Conservation (phyloP, 2,888 invertebrate species). For the Erebia ligea region DNA sequence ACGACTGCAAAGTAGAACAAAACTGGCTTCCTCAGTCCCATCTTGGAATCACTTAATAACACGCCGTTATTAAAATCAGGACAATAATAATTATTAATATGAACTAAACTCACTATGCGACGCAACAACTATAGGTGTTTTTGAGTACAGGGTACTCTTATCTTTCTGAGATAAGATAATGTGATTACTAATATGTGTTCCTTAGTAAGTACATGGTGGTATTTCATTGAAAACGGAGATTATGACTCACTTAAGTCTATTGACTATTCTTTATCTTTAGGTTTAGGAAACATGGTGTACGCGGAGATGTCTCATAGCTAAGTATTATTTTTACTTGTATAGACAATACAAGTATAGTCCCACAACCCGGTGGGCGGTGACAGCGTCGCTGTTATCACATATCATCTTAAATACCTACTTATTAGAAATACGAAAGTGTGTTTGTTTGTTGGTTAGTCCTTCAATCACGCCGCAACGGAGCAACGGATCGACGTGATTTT, state of each 20-base stretch:
- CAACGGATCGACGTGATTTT: too few species aligned
- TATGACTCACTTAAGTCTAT: background rate
- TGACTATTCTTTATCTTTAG: too few species aligned
- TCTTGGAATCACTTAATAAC: constrained; percentile 51
- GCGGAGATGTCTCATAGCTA: too few species aligned
- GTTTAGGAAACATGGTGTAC: too few species aligned
- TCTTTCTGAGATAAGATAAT: constrained; percentile 73
- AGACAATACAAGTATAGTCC: too few species aligned
- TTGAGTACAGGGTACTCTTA: constrained; percentile 52
- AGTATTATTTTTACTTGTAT: too few species aligned
- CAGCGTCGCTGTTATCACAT: too few species aligned
- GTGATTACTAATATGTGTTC: constrained; percentile 58
- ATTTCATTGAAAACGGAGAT: constrained; percentile 7
- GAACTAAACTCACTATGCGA: constrained; percentile 41
- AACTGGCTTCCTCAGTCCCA: constrained; percentile 68
- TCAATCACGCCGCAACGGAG: too few species aligned
- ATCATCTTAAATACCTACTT: too few species aligned
- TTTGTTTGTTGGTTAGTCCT: too few species aligned
- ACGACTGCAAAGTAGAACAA: constrained; percentile 79
- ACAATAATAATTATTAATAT: background rate
- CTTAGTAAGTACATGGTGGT: constrained; percentile 8
- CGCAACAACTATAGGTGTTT: constrained; percentile 57
- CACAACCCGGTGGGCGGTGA: too few species aligned
- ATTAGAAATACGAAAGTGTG: too few species aligned
- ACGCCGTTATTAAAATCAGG: constrained; percentile 6